These are phyloP conservation scores for Chaetodon auriga DNA, from an alignment of 2,113 vertebrate species.

Conservation along the genomic window DNA sequence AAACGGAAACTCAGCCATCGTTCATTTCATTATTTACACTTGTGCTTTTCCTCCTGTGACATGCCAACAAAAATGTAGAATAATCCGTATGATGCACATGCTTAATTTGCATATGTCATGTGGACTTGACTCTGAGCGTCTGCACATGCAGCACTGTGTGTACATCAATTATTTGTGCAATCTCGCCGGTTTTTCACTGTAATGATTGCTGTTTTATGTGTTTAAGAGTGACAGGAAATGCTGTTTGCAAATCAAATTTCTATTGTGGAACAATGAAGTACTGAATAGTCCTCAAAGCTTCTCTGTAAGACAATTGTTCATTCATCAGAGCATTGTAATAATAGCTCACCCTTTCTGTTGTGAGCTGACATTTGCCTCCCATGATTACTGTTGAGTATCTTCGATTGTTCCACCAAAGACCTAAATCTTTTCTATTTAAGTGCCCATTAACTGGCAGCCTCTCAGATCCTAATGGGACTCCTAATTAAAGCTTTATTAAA, in stretches of 20 bases:
- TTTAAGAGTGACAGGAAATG: background rate
- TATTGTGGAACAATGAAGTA: background rate
- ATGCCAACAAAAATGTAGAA: background rate
- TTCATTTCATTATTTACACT: background rate
- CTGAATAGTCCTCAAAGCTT: background rate
- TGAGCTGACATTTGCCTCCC: slow-evolving; percentile 59
- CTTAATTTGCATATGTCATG: background rate
- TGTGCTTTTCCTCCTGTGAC: background rate
- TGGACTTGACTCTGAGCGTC: background rate
- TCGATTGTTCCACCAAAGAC: slow-evolving; percentile 57
- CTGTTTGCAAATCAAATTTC: slow-evolving; percentile 3
- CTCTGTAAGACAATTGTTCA: background rate
- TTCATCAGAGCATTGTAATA: slow-evolving; percentile 21
- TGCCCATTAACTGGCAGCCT: slow-evolving; percentile 45
- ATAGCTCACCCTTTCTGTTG: background rate
- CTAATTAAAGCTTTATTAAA: slow-evolving; percentile 67
- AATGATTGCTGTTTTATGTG: background rate
- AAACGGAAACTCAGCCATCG: background rate
- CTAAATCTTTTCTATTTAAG: slow-evolving; percentile 55
- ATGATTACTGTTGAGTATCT: slow-evolving; percentile 43
- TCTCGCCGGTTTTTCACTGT: background rate
- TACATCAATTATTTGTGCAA: background rate
- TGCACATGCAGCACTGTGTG: background rate
- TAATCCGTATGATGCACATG: background rate
- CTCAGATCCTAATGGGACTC: slow-evolving; percentile 48